These are phyloP conservation scores for Eonycteris spelaea DNA, from an alignment of 2,113 vertebrate species.

Conservation along the genomic window DNA sequence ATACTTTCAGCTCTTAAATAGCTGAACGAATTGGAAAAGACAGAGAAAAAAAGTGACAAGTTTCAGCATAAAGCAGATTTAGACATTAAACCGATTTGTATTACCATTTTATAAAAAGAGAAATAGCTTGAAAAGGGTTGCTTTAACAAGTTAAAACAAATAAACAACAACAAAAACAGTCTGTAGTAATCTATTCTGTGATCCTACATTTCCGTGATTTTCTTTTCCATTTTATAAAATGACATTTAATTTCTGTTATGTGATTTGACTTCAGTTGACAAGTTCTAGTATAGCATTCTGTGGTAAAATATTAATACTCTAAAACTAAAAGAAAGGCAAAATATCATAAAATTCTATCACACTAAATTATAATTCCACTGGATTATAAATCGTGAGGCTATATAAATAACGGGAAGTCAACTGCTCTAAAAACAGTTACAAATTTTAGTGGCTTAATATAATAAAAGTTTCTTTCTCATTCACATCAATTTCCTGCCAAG, in stretches of 20 bases:
- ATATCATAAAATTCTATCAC: background rate
- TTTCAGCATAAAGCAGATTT: constrained; percentile 7
- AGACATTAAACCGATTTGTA: constrained; percentile 56
- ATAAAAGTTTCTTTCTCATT: background rate
- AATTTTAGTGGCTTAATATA: background rate
- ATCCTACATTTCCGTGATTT: constrained; percentile 29
- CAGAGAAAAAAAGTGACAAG: constrained; percentile 48
- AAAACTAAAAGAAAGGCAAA: background rate
- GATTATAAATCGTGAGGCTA: background rate
- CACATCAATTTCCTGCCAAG: background rate
- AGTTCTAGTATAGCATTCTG: background rate
- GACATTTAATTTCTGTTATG: constrained; percentile 42
- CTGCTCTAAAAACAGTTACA: background rate
- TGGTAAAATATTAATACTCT: background rate
- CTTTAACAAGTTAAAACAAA: constrained; percentile 20
- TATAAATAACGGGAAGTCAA: background rate
- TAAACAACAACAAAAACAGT: background rate
- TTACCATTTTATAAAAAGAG: constrained; percentile 47
- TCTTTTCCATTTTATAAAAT: constrained; percentile 54
- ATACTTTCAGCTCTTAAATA: constrained; percentile 54
- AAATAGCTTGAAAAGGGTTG: constrained; percentile 23
- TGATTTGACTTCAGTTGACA: constrained; percentile 37
- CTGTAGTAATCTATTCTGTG: constrained; percentile 7
- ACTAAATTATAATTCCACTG: background rate
- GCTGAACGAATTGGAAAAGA: constrained; percentile 49